phyloP scores from a whole-genome alignment of 2,888 invertebrate genomes.

The Opisthograptis luteolata region DNA sequence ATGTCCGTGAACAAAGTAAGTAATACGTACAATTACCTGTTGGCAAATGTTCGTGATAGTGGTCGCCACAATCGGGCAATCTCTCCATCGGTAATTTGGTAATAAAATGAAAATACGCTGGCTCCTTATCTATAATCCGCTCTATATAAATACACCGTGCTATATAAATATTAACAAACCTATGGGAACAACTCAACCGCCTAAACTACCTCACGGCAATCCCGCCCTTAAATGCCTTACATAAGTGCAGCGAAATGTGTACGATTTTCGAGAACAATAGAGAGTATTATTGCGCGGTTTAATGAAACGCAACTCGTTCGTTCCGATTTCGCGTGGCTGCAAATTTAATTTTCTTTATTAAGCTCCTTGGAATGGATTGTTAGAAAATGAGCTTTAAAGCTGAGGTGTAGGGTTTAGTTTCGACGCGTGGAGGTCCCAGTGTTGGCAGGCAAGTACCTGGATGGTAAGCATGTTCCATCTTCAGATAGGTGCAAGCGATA shows the following conservation, averaged over 20 bases:
- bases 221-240: constrained; percentile 42
- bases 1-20: constrained; percentile 66
- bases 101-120: constrained; percentile 84
- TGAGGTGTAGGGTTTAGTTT: constrained; percentile 40
- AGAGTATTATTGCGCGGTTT: constrained; percentile 28
- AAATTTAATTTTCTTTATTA: constrained; percentile 84
- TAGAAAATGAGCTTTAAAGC: constrained; percentile 47
- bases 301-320: constrained; percentile 55
- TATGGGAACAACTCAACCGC: constrained; percentile 32
- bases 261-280: constrained; percentile 18
- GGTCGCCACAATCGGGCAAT: constrained; percentile 70
- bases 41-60: constrained; percentile 77
- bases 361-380: constrained; percentile 50
- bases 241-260: constrained; percentile 20
- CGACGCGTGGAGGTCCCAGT: constrained; percentile 42
- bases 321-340: constrained; percentile 76
- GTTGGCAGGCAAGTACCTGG: constrained; percentile 79
- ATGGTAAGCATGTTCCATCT: constrained; percentile 79
- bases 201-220: constrained; percentile 31
- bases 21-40: constrained; percentile 68
- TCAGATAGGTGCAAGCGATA: constrained; percentile 72
- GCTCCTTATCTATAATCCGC: constrained; percentile 78
- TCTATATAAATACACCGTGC: constrained; percentile 75
- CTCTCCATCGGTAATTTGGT: constrained; percentile 84
- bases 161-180: constrained; percentile 71